Percentiles rank a stretch among this genome's conserved stretches.
These are phyloP conservation scores for Tupaia tana DNA, from an alignment of 2,113 vertebrate species.

Conservation along the genomic window DNA sequence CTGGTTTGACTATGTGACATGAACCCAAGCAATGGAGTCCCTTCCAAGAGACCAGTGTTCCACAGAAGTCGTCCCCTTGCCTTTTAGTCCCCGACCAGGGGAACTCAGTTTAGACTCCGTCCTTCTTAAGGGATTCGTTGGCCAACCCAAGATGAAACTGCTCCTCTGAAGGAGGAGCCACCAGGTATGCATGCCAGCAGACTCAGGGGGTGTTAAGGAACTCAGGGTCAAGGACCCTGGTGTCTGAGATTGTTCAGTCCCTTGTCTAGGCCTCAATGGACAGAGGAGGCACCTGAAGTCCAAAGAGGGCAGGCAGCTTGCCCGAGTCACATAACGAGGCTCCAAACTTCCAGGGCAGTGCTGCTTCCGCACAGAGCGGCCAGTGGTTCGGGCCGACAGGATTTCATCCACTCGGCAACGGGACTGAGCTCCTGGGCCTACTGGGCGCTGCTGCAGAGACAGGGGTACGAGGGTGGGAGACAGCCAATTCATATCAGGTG, in stretches of 20 bases:
- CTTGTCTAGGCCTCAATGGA: neutral
- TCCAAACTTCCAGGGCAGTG: neutral
- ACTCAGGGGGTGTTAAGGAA: neutral
- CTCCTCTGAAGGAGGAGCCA: neutral
- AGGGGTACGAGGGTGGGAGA: too few relatives aligned
- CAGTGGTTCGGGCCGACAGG: neutral
- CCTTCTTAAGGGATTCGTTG: neutral
- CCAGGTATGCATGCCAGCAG: rapidly evolving
- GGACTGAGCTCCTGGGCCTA: rapidly evolving
- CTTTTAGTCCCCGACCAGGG: neutral
- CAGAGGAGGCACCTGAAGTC: too few relatives aligned
- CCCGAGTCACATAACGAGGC: neutral
- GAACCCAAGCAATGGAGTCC: neutral
- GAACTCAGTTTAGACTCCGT: neutral
- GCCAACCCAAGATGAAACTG: neutral
- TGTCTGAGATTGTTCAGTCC: neutral
- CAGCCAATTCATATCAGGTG: neutral
- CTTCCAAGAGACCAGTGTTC: neutral
- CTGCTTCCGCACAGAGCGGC: neutral
- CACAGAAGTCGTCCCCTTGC: neutral
- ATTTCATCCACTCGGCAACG: neutral
- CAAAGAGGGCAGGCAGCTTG: neutral
- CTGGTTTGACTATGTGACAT: neutral
- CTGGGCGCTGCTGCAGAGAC: neutral
- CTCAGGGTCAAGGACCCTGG: neutral